These are phyloP conservation scores for Conopomorpha cramerella DNA, from an alignment of 1,140 invertebrate genomes.

Conservation along the genomic window DNA sequence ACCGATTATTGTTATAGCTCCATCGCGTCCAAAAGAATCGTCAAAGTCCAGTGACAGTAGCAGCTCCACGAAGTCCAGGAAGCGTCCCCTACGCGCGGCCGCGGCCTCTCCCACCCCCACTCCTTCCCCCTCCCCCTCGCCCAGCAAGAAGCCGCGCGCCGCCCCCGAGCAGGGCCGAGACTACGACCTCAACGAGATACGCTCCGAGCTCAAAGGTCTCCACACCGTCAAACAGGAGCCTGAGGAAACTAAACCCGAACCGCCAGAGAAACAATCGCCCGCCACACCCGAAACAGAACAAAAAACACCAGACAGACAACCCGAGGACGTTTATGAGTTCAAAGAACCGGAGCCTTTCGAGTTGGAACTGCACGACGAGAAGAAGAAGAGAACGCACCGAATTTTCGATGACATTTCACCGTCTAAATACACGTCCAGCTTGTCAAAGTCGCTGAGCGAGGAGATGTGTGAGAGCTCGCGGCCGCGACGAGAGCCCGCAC, in stretches of 20 bases:
- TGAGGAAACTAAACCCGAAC: constrained; percentile 49
- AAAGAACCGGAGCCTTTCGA: constrained; percentile 88
- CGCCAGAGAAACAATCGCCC: constrained; percentile 28
- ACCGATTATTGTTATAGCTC: no score
- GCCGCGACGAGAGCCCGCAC: constrained; percentile 32
- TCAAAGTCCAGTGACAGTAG: constrained; percentile 38
- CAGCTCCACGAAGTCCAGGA: constrained; percentile 38
- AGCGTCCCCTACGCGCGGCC: constrained; percentile 30
- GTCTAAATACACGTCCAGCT: constrained; percentile 47
- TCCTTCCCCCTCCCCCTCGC: constrained; percentile 27
- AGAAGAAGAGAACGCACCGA: constrained; percentile 63
- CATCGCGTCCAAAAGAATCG: constrained; percentile 32
- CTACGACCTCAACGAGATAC: constrained; percentile 82
- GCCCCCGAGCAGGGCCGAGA: constrained; percentile 58
- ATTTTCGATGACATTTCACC: constrained; percentile 63
- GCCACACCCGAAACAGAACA: constrained; percentile 15
- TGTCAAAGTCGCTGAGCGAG: constrained; percentile 45
- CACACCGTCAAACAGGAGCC: constrained; percentile 50
- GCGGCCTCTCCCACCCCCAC: constrained; percentile 23
- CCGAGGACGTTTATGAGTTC: constrained; percentile 84
- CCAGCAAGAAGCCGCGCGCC: constrained; percentile 22
- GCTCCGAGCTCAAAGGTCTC: constrained; percentile 82
- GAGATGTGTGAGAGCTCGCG: constrained; percentile 44
- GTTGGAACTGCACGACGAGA: constrained; percentile 72
- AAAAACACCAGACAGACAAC: constrained; percentile 52